Percentiles rank a stretch among this genome's conserved stretches.
These are phyloP conservation scores for Eugnorisma glareosa DNA, from an alignment of 2,888 invertebrate genomes.

Conservation along the genomic window DNA sequence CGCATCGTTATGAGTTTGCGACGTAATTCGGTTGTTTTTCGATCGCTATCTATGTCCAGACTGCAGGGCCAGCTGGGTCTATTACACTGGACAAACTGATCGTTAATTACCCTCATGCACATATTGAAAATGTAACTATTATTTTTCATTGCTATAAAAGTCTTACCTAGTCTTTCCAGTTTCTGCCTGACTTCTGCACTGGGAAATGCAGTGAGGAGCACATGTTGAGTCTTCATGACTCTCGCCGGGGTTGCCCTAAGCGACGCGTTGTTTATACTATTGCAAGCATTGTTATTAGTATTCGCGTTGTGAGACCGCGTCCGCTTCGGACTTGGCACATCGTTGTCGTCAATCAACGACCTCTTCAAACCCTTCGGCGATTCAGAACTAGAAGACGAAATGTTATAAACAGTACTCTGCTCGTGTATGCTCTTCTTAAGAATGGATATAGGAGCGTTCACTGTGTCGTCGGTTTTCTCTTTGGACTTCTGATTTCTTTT, in stretches of 20 bases:
- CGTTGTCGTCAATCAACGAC: constrained; percentile 67
- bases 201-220: constrained; percentile 85
- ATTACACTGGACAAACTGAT: background rate
- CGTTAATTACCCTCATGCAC: background rate
- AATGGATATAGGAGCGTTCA: constrained; percentile 66
- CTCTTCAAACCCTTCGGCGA: constrained; percentile 76
- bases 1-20: too few relatives aligned
- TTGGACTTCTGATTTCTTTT: constrained; percentile 74
- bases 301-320: constrained; percentile 64
- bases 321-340: constrained; percentile 75
- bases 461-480: constrained; percentile 63
- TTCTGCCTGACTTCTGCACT: constrained; percentile 78
- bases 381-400: constrained; percentile 77
- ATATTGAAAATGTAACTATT: background rate
- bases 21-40: too few relatives aligned
- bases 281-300: constrained; percentile 32
- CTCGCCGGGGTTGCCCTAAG: constrained; percentile 74
- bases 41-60: too few relatives aligned
- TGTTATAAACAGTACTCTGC: constrained; percentile 80
- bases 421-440: constrained; percentile 71
- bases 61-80: too few relatives aligned
- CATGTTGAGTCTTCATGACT: constrained; percentile 73
- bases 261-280: constrained; percentile 57
- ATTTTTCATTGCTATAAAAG: background rate
- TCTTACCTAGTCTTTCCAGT: constrained; percentile 82